These are phyloP conservation scores for Oncorhynchus masou DNA, from an alignment of 2,113 vertebrate genomes.

Conservation along the genomic window DNA sequence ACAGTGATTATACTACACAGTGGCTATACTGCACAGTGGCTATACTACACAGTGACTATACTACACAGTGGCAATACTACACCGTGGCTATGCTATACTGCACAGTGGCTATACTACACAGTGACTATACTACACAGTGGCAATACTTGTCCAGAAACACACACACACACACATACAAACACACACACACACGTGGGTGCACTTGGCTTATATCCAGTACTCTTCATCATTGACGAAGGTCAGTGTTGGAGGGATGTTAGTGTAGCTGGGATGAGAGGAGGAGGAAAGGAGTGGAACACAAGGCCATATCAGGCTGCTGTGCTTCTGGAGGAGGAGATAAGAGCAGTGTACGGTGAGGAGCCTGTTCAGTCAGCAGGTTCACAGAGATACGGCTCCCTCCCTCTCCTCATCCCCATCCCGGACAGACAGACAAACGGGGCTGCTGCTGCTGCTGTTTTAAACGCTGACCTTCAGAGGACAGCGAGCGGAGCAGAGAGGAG, in stretches of 20 bases:
- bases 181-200: not conserved
- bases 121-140: not conserved
- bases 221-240: constrained; percentile 36
- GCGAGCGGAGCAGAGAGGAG: too few species aligned
- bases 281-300: constrained; percentile 14
- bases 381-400: not conserved
- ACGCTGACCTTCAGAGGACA: constrained; percentile 8
- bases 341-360: constrained; percentile 16
- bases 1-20: too few species aligned
- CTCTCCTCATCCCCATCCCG: too few species aligned
- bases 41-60: too few species aligned
- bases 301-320: constrained; percentile 34
- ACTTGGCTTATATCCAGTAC: constrained; percentile 20
- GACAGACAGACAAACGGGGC: not conserved
- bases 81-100: too few species aligned
- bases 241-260: constrained; percentile 24
- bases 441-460: constrained; percentile 9
- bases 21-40: too few species aligned
- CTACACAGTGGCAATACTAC: too few species aligned
- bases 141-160: not conserved
- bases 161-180: not conserved
- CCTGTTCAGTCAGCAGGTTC: constrained; percentile 24
- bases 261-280: constrained; percentile 1
- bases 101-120: too few species aligned
- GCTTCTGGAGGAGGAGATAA: constrained; percentile 41